phyloP scores from a whole-genome alignment of 1,140 invertebrate species.

The Pseudoatta argentina region DNA sequence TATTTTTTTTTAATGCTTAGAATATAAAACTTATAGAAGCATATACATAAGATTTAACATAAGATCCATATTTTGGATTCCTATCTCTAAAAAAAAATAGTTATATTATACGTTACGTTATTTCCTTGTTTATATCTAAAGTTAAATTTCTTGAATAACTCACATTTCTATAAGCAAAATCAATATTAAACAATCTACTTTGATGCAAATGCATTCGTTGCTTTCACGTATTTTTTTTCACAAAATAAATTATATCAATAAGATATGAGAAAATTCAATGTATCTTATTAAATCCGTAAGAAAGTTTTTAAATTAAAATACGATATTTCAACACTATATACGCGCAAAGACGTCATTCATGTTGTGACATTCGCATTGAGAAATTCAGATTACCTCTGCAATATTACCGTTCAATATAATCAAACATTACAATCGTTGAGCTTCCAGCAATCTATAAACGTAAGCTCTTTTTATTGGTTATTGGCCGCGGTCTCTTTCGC shows the following conservation, averaged over 20 bases:
- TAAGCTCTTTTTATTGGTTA: constrained; percentile 53
- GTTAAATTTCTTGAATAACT: constrained; percentile 1
- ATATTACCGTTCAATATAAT: constrained; percentile 44
- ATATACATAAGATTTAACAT: not conserved
- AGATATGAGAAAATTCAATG: not conserved
- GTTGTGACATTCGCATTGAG: not conserved
- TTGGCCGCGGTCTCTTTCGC: constrained; percentile 54
- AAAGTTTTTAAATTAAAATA: constrained; percentile 26
- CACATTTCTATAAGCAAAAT: not conserved
- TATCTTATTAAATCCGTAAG: not conserved
- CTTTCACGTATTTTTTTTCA: not conserved
- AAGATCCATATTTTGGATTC: not conserved
- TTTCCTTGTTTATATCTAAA: not conserved
- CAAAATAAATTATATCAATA: not conserved
- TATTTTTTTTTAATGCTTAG: not conserved
- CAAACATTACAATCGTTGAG: constrained; percentile 24
- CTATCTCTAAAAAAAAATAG: not conserved
- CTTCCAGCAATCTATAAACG: constrained; percentile 25
- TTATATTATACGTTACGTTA: constrained; percentile 9
- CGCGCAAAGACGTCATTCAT: not conserved
- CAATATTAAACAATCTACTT: constrained; percentile 12
- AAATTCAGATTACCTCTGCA: constrained; percentile 10
- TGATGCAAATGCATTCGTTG: not conserved
- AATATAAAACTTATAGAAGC: not conserved
- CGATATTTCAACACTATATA: not conserved